Evolutionary conservation across 2,888 invertebrate genomes (phyloP).

Genomic region (Spicauda simplicius): DNA sequence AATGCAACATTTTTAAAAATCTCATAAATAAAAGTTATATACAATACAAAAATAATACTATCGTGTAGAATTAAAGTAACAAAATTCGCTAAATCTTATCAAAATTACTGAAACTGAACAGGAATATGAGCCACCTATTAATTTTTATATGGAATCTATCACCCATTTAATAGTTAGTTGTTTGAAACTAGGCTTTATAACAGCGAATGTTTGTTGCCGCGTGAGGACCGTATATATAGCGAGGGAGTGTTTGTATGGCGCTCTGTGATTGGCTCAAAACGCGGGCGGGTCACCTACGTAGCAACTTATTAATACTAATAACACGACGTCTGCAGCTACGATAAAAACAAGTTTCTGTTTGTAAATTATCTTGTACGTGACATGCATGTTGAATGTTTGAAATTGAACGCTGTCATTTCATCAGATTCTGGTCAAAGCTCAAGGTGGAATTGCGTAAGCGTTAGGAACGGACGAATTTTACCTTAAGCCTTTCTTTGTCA

Average conservation of each 20-base stretch:
- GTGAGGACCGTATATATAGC: conserved; percentile 62
- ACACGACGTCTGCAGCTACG: conserved; percentile 24
- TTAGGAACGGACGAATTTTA: no score
- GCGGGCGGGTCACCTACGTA: conserved; percentile 72
- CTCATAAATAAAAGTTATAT: conserved; percentile 41
- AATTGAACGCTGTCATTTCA: conserved; percentile 48
- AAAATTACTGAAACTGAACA: conserved; percentile 83
- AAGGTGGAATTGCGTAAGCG: conserved; percentile 61
- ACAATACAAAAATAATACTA: conserved; percentile 34
- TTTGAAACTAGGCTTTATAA: conserved; percentile 49
- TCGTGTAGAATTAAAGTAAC: conserved; percentile 36
- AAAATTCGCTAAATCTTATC: conserved; percentile 59
- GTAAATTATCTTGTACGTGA: conserved; percentile 26
- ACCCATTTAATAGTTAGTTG: conserved; percentile 75
- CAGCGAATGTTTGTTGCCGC: conserved; percentile 55
- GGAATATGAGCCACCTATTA: conserved; percentile 82
- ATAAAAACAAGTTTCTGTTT: conserved; percentile 50
- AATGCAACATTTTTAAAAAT: conserved; percentile 69
- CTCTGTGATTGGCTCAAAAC: conserved; percentile 67
- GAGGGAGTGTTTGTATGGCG: conserved; percentile 64
- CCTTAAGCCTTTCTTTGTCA: neutral
- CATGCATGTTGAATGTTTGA: conserved; percentile 32
- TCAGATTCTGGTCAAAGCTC: conserved; percentile 57
- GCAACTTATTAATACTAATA: conserved; percentile 13
- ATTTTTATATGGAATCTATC: conserved; percentile 74